Base-by-base conservation (phyloP, 2,888 invertebrate genomes). In the Dolomedes plantarius region DNA sequence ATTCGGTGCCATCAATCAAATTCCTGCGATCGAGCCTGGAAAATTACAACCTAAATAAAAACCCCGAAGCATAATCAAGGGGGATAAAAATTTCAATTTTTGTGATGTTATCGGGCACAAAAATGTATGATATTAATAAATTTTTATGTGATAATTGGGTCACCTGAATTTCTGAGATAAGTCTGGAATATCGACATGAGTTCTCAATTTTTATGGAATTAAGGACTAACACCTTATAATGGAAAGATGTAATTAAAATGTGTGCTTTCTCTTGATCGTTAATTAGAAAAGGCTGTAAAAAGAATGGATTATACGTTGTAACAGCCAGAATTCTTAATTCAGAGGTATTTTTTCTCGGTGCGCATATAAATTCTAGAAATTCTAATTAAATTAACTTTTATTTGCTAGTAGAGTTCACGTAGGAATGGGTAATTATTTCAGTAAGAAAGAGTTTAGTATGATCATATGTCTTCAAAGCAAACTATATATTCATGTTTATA, bases 121-220 rank as follows among this genome's bases (percentile, higher is more conserved):
- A 73, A 62, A 50, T 32, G 56, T 16, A 31, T n/a, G 50, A 32
- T 62, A 50, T 56, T 29, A 73, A 73, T 73, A 73, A 32, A 41
- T 46, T 23, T 56, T 16, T 19, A 9, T 11, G 16, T 2, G 1
- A 29, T 73, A 73, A 73, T 73, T 73, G 56, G 23, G n/a, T n/a
- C 56, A 56, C 62, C 73, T 73, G 73, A 32, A 56, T 7, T 32
- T 56, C 2, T 13, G 62, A n/a, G 73, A 73, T 73, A 73, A 72
- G 50, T 72, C 9, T 72, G 9, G 3, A 16, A 50, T 50, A 28
- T 73, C 23, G 56, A 36, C 19, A 31, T 27, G 6, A 62, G 62
- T 62, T 11, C 16, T 28, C 16, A 28, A 62, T 46, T 62, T 28
- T 31, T 19, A 32, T 6, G 50, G 28, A 50, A 72, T 50, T 16